A percentile compares a stretch with the other conserved stretches of the same genome.
These are phyloP conservation scores for Machimus atricapillus DNA, from an alignment of 2,888 invertebrate species.

Conservation along the genomic window DNA sequence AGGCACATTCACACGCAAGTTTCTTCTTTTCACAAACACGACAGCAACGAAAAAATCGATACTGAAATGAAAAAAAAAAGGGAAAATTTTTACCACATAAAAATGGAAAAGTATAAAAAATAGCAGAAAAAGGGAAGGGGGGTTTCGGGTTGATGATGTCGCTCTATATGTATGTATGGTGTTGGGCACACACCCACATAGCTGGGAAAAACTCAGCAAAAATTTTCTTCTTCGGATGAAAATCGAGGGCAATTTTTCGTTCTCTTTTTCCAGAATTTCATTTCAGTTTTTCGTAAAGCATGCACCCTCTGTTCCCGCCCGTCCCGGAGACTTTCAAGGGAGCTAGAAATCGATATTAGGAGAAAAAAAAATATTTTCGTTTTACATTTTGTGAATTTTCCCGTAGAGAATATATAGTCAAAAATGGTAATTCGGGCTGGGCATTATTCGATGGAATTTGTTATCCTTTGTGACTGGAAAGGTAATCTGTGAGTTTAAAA, in stretches of 20 bases:
- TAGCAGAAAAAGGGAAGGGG: not conserved
- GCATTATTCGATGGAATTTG: not conserved
- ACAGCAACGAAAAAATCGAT: conserved; percentile 19
- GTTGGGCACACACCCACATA: not conserved
- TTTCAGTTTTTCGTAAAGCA: conserved; percentile 5
- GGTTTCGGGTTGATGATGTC: not conserved
- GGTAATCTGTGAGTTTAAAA: not conserved
- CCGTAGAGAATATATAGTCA: not conserved
- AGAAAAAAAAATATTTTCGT: not conserved
- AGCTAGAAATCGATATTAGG: not conserved
- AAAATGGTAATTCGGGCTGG: not conserved
- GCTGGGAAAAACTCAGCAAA: not conserved
- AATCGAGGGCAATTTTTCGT: conserved; percentile 40
- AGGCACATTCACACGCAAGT: not conserved
- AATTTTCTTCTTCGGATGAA: conserved; percentile 42
- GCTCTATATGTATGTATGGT: too few relatives aligned
- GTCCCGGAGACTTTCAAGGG: not conserved
- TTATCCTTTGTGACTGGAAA: not conserved
- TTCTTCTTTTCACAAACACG: not conserved
- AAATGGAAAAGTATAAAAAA: conserved; percentile 21
- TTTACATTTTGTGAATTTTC: not conserved
- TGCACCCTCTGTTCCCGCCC: not conserved
- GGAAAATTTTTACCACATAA: conserved; percentile 29
- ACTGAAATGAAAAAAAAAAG: conserved; percentile 14
- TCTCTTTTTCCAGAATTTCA: conserved; percentile 42